A percentile compares a stretch with the other conserved stretches of the same genome.
These are phyloP conservation scores for Andrena chrysosceles DNA, from an alignment of 2,888 invertebrate species.

Conservation along the genomic window DNA sequence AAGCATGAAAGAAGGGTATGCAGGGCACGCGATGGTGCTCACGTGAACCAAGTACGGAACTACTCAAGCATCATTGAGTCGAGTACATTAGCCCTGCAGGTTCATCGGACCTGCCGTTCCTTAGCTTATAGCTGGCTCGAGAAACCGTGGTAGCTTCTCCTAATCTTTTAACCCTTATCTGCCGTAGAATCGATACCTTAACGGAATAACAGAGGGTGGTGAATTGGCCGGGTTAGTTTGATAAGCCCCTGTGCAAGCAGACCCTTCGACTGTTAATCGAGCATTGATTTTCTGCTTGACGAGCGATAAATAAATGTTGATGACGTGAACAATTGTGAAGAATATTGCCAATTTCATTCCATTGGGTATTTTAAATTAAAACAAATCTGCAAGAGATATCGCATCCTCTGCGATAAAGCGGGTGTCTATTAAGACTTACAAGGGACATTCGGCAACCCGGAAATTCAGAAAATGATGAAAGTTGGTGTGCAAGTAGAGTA, in stretches of 20 bases:
- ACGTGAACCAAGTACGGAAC: constrained; percentile 80
- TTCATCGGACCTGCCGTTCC: constrained; percentile 79
- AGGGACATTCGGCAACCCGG: too few relatives aligned
- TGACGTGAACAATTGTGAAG: not conserved
- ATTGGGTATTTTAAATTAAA: not conserved
- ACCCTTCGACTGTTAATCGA: not conserved
- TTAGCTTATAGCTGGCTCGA: constrained; percentile 30
- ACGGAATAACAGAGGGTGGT: constrained; percentile 23
- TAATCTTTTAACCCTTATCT: constrained; percentile 46
- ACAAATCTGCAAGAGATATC: too few relatives aligned
- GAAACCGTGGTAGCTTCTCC: constrained; percentile 39
- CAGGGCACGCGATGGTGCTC: constrained; percentile 82
- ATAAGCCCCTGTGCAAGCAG: constrained; percentile 4
- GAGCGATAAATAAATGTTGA: too few relatives aligned
- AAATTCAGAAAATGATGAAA: too few relatives aligned
- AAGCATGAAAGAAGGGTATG: constrained; percentile 73
- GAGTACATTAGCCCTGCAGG: constrained; percentile 82
- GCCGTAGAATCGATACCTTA: constrained; percentile 40
- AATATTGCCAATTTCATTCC: not conserved
- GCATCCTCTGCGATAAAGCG: too few relatives aligned
- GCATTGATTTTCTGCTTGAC: not conserved
- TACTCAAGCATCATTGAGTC: constrained; percentile 65
- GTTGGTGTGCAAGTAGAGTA: too few relatives aligned
- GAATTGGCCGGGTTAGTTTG: not conserved
- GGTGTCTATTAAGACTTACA: too few relatives aligned